Evolutionary conservation across 2,113 vertebrate species (phyloP).

Genomic region (Sinocyclocheilus rhinocerous): DNA sequence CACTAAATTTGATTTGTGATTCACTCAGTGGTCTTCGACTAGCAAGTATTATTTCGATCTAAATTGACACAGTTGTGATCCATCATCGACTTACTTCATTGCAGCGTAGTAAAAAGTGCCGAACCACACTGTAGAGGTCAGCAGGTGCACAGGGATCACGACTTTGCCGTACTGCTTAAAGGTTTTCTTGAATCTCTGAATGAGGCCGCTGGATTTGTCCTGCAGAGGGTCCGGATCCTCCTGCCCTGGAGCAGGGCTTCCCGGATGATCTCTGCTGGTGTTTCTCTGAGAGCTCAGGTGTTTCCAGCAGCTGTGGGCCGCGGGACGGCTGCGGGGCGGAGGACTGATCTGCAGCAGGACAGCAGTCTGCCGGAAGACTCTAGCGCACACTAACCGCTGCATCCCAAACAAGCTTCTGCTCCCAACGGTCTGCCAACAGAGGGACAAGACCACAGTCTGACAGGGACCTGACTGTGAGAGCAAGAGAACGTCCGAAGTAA

Average conservation of each 20-base stretch:
- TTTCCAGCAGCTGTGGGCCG: not conserved
- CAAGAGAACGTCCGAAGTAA: not conserved
- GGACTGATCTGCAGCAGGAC: not conserved
- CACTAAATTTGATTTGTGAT: too few relatives aligned
- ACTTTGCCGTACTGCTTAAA: conserved; percentile 98
- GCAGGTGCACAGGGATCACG: conserved; percentile 91
- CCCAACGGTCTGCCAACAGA: not conserved
- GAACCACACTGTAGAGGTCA: conserved; percentile 93
- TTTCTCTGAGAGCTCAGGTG: conserved; percentile 56
- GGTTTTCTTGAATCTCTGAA: conserved; percentile 92
- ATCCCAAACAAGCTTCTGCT: conserved; percentile 20
- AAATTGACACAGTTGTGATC: not conserved
- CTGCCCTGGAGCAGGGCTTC: conserved; percentile 35
- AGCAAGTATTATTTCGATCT: not conserved
- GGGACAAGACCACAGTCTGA: not conserved
- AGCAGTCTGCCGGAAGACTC: not conserved
- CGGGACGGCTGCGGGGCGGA: not conserved
- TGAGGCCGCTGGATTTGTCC: conserved; percentile 88
- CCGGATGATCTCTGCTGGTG: not conserved
- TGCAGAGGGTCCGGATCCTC: conserved; percentile 88
- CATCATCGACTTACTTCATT: conserved; percentile 85
- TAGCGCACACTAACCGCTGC: conserved; percentile 31
- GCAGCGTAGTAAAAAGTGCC: conserved; percentile 96
- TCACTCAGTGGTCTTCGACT: not conserved
- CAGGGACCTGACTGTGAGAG: not conserved